Base-by-base conservation (phyloP, 2,888 invertebrate species). In the Latrodectus elegans region DNA sequence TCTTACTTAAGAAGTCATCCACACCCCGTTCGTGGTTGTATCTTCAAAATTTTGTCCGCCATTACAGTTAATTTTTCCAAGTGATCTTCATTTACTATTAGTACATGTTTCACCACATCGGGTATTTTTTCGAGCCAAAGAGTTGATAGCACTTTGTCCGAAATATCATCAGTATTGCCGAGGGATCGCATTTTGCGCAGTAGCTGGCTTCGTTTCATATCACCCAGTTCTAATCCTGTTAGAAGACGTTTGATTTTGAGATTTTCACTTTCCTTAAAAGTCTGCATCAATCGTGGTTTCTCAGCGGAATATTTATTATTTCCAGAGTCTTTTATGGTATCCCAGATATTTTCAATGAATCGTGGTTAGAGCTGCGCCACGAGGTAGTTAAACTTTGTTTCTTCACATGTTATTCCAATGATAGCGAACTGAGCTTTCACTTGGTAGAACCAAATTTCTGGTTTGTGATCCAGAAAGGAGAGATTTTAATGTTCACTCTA, bases 361-460 rank as follows among this genome's bases (percentile, higher is more conserved):
- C n/a, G 15, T 4, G n/a, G n/a, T 76, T 76, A 49, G 0, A 76
- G 15, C 51, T 76, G 76, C 0, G 76, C 76, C 8, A 76, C 65
- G n/a, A 76, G 49, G 51, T 76, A 67, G 0, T 65, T 65, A 49
- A 76, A 76, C 49, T 67, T 76, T 6, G 49, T 65, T 49, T 76
- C 65, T 15, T 76, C 65, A 6, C n/a, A 17, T 2, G 0, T 65
- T 26, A 76, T 76, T 6, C 51, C 65, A 17, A 49, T 65, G 65
- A 75, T 64, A 52, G 72, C 72, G 72, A 72, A 72, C n/a, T 52
- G 53, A 11, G 72, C 72, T 72, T 72, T 11, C 8, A 72, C 72
- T 72, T 72, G 72, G n/a, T 26, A 72, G 38, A 72, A 72, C 52
- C 72, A 72, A 8, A 72, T 72, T 72, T 72, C 72, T 12, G 72